Conservation (phyloP, 2,888 invertebrate genomes). For the Aspidiotus rigidus region DNA sequence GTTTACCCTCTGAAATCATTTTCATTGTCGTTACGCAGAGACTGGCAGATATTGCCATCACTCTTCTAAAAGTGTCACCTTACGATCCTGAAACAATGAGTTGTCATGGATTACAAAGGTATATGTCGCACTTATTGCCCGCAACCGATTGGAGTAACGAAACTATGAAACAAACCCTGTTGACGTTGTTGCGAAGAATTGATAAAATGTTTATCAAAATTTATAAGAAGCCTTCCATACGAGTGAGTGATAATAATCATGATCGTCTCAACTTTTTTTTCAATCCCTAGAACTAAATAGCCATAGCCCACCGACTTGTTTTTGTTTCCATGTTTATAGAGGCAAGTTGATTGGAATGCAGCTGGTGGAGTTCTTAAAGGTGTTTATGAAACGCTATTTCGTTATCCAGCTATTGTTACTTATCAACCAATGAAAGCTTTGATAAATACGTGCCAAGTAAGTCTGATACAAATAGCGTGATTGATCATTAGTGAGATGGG, state of each 20-base stretch:
- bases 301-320: background rate
- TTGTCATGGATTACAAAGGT: slow-evolving; percentile 82
- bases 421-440: slow-evolving; percentile 82
- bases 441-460: slow-evolving; percentile 75
- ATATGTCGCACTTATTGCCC: slow-evolving; percentile 85
- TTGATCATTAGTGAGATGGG: too few relatives aligned
- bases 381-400: slow-evolving; percentile 83
- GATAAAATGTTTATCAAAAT: slow-evolving; percentile 97
- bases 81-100: slow-evolving; percentile 97
- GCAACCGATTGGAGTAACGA: slow-evolving; percentile 94
- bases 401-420: slow-evolving; percentile 92
- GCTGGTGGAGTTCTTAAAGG: slow-evolving; percentile 89
- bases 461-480: background rate
- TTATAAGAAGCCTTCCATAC: slow-evolving; percentile 86
- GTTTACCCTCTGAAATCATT: too few relatives aligned
- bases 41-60: slow-evolving; percentile 92
- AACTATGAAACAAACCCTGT: slow-evolving; percentile 79
- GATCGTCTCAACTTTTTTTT: too few relatives aligned
- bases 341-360: slow-evolving; percentile 76
- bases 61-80: slow-evolving; percentile 90
- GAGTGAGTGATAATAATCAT: slow-evolving; percentile 47
- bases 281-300: too few relatives aligned
- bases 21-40: slow-evolving; percentile 51
- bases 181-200: slow-evolving; percentile 78
- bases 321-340: slow-evolving; percentile 7